These are phyloP conservation scores for Dryococelus australis DNA, from an alignment of 2,888 invertebrate genomes.

Conservation along the genomic window DNA sequence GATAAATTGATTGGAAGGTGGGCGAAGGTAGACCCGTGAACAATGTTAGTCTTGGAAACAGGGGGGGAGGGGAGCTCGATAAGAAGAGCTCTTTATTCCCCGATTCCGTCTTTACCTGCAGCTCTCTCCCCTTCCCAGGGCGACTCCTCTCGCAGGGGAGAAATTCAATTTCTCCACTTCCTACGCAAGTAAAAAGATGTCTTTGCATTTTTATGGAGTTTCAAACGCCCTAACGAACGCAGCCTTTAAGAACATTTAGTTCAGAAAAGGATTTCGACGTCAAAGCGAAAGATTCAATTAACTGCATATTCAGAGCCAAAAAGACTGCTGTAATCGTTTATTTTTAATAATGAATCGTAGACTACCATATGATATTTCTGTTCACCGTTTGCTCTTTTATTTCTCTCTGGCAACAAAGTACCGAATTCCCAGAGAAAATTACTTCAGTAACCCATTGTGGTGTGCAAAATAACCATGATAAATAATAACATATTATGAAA, in stretches of 20 bases:
- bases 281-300: slow-evolving; percentile 4
- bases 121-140: background rate
- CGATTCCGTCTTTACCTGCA: background rate
- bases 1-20: background rate
- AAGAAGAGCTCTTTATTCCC: background rate
- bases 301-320: background rate
- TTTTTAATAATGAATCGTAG: background rate
- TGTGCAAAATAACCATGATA: background rate
- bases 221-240: slow-evolving; percentile 4
- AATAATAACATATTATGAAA: background rate
- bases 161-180: background rate
- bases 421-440: background rate
- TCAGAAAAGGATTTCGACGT: background rate
- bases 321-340: background rate
- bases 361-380: background rate
- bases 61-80: background rate
- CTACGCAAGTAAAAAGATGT: background rate
- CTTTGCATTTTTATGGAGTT: background rate
- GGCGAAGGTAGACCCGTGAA: background rate
- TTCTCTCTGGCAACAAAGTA: background rate
- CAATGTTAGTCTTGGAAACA: background rate
- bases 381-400: background rate
- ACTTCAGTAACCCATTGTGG: background rate
- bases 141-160: background rate
- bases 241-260: slow-evolving; percentile 5